Percentiles rank a stretch among this genome's conserved stretches.
Evolutionary conservation across 2,888 invertebrate genomes (phyloP).

Genomic region (Blomia tropicalis): DNA sequence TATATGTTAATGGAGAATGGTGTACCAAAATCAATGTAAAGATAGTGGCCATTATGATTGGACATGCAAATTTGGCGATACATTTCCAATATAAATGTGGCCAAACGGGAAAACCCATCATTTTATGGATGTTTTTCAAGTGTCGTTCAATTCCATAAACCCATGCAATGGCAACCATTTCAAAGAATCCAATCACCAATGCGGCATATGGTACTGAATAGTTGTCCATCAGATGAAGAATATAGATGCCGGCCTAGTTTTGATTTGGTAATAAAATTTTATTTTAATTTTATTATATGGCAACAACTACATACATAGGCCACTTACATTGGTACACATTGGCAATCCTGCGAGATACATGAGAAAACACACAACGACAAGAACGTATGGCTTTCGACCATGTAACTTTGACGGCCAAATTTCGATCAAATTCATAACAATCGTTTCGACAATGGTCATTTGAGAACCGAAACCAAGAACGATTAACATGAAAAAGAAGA

Average conservation of each 20-base stretch:
- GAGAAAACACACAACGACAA: slow-evolving; percentile 46
- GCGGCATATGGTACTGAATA: slow-evolving; percentile 61
- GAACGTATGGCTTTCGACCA: slow-evolving; percentile 37
- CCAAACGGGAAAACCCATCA: too few species aligned
- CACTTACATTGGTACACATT: slow-evolving; percentile 47
- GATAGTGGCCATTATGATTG: too few species aligned
- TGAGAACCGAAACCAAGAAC: slow-evolving; percentile 50
- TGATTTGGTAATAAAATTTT: too few species aligned
- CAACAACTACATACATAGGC: too few species aligned
- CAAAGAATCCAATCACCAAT: slow-evolving; percentile 50
- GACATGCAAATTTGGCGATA: too few species aligned
- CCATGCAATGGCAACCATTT: slow-evolving; percentile 51
- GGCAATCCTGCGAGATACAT: slow-evolving; percentile 55
- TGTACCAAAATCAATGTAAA: too few species aligned
- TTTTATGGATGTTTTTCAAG: too few species aligned
- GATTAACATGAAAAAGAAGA: slow-evolving; percentile 62
- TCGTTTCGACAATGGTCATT: slow-evolving; percentile 41
- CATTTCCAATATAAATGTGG: too few species aligned
- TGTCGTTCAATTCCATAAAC: too few species aligned
- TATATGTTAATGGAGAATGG: too few species aligned
- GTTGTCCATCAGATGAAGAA: slow-evolving; percentile 57
- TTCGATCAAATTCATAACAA: slow-evolving; percentile 41
- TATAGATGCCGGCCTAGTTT: slow-evolving; percentile 48
- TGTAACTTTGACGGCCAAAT: slow-evolving; percentile 38
- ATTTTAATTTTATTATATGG: too few species aligned